phyloP scores from a whole-genome alignment of 2,113 vertebrate genomes.

The Saimiri boliviensis region DNA sequence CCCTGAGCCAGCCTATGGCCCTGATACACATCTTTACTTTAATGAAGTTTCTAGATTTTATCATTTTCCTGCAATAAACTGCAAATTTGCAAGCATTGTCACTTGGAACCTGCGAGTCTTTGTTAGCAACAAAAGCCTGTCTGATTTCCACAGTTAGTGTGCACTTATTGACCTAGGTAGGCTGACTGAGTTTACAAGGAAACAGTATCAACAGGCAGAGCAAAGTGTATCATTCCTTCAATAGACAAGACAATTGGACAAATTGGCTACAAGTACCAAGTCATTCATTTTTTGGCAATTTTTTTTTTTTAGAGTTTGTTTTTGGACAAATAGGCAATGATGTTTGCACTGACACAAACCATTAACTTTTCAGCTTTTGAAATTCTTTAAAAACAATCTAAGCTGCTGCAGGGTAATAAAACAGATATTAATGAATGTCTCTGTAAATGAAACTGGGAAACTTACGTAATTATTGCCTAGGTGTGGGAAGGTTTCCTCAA shows the following conservation, averaged over 20 bases:
- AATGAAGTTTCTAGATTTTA: not conserved
- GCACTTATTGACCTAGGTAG: not conserved
- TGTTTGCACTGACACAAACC: not conserved
- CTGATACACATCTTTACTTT: not conserved
- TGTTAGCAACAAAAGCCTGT: not conserved
- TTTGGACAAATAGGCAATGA: conserved; percentile 32
- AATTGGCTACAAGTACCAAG: not conserved
- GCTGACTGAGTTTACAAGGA: not conserved
- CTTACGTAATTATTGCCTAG: conserved; percentile 81
- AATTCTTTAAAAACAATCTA: conserved; percentile 42
- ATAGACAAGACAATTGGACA: not conserved
- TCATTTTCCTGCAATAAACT: not conserved
- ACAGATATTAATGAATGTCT: not conserved
- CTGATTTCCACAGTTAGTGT: not conserved
- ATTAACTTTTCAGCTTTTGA: conserved; percentile 15
- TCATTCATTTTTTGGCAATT: not conserved
- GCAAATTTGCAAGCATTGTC: not conserved
- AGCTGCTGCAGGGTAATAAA: not conserved
- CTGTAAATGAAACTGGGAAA: conserved; percentile 52
- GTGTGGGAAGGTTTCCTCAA: conserved; percentile 61
- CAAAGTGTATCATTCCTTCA: not conserved
- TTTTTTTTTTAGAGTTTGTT: not conserved
- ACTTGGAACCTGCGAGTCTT: not conserved
- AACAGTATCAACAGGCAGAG: not conserved
- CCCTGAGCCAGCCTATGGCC: not conserved